Percentiles rank a stretch among this genome's conserved stretches.
Evolutionary conservation across 1,140 invertebrate species (phyloP).

Genomic region (Zeugodacus cucurbitae): DNA sequence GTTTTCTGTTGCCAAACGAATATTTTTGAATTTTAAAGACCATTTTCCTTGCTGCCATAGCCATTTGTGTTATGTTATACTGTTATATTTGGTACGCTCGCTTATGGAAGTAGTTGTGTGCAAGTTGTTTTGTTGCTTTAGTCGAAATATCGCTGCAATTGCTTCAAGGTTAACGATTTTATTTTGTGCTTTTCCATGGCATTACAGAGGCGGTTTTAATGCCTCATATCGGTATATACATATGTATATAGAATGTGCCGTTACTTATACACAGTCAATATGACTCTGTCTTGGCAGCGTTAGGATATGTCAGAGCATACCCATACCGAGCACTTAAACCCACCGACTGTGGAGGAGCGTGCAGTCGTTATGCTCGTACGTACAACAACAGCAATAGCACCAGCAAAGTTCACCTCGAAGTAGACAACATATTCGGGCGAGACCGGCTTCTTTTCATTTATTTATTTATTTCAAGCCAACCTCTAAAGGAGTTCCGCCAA

Average conservation of each 20-base stretch:
- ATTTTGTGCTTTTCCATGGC: background rate
- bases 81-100: background rate
- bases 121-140: background rate
- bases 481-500: background rate
- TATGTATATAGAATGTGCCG: background rate
- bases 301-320: background rate
- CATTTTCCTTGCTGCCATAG: background rate
- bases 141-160: background rate
- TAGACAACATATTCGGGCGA: background rate
- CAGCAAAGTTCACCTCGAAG: background rate
- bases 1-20: background rate
- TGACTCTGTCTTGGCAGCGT: background rate
- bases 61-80: background rate
- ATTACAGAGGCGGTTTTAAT: background rate
- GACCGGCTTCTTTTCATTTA: background rate
- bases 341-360: background rate
- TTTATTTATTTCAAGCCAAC: background rate
- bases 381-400: background rate
- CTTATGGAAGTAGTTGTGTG: background rate
- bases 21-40: conserved; percentile 25
- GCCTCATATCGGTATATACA: background rate
- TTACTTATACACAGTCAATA: background rate
- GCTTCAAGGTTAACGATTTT: background rate
- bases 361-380: no score
- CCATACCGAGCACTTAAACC: background rate